Evolutionary conservation across 2,888 invertebrate genomes (phyloP), one percentile per base, ranked within the genome.

Genomic region (Vanessa cardui): DNA sequence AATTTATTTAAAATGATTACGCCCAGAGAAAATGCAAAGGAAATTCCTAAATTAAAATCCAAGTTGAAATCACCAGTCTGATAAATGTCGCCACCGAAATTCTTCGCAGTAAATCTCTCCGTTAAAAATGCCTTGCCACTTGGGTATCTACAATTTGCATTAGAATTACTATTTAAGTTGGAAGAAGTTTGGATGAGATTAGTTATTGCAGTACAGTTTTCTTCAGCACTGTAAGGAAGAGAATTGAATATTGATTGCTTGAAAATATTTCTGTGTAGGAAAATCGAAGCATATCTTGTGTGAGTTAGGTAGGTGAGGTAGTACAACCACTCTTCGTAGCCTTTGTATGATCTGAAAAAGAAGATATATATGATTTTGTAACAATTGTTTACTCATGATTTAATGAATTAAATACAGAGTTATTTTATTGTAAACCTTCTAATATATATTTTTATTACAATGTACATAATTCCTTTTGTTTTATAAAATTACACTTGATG

Each of bases 1-100:
- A 98, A 94, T 83, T 97, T 95, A 83, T 98, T 98, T 6, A 98
- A 94, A 58, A 97, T 94, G 72, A 96, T 95, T 75, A 97, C 94
- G 1, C 97, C 97, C 0, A 96, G 89, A 0, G 97, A 95, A 80
- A 98, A 98, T 0, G 96, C 97, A 72, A 97, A 95, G 0, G 96
- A 95, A 33, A 97, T 94, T 0, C 96, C 95, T 65, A 98, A 94
- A 90, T 98, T 98, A 62, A 96, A 94, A 74, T 97, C 96, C 69
- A 95, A 83, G 75, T 95, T 95, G 39, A 95, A 91, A 68, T 96
- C 94, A 15, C 95, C 94, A 0, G 89, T 85, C 66, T 92, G 89
- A 70, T 94, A 93, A 7, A 94, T 85, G 66, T 94, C 94, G 0
- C 93, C 94, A 0, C 85, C 88, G 62, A 93, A 93, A 67, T 89